Evolutionary conservation across 2,797 vertebrate genomes (phyloP).

Genomic region (Knipowitschia caucasica): DNA sequence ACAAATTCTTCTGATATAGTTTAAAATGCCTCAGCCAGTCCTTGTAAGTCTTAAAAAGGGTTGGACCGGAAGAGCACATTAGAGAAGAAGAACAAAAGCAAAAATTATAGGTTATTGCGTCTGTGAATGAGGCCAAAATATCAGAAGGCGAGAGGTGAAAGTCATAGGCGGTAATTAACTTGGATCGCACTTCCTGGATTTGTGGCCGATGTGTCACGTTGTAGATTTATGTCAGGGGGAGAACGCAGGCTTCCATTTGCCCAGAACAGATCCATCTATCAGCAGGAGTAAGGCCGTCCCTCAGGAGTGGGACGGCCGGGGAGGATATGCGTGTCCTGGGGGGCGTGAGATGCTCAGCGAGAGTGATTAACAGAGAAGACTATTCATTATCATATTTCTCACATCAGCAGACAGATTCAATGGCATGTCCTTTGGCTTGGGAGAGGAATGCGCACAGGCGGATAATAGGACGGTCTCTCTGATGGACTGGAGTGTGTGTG

Average conservation of each 20-base stretch:
- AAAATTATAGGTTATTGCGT: conserved; percentile 42
- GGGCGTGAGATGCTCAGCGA: conserved; percentile 46
- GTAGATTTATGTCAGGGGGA: conserved; percentile 59
- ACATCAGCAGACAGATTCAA: conserved; percentile 75
- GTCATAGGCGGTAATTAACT: conserved; percentile 61
- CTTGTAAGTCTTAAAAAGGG: conserved; percentile 90
- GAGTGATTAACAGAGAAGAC: conserved; percentile 69
- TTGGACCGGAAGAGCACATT: conserved; percentile 13
- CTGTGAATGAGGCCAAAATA: conserved; percentile 24
- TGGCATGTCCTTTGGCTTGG: conserved; percentile 53
- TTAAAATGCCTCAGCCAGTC: conserved; percentile 98
- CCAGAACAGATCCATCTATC: conserved; percentile 60
- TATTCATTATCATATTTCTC: conserved; percentile 77
- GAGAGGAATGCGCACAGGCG: conserved; percentile 62
- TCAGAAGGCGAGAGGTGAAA: conserved; percentile 35
- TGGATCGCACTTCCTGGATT: conserved; percentile 54
- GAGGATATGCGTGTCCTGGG: conserved; percentile 51
- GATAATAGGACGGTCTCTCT: conserved; percentile 47
- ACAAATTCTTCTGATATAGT: too few species aligned
- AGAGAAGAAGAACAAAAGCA: conserved; percentile 9
- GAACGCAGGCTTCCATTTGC: conserved; percentile 43
- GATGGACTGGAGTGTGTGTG: conserved; percentile 14
- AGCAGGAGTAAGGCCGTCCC: conserved; percentile 50
- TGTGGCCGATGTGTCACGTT: conserved; percentile 46
- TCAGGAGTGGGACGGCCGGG: conserved; percentile 24